Evolutionary conservation across 2,888 invertebrate species (phyloP), one percentile per base, ranked within the genome.

Genomic region (Volucella inflata): DNA sequence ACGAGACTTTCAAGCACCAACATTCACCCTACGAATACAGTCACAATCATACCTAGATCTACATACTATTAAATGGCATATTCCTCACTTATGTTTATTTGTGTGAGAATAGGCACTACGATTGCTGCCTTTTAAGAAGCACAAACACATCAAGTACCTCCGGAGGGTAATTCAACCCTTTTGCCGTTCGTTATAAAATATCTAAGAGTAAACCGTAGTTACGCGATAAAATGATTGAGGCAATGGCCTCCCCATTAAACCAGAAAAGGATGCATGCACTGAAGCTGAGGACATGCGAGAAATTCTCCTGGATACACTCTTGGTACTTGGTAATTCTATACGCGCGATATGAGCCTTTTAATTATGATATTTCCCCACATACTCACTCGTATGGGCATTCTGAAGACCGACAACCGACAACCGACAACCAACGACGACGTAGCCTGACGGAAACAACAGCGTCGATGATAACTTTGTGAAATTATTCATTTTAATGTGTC

Each of bases 111-210:
- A 74, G 68, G 68, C 44, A 14, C 48, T n/a, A 60, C 77, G 30
- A 30, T 50, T 44, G 67, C 62, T 79, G 79, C 60, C 70, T 79
- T 79, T 75, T 70, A 84, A 75, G 84, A 84, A 84, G 79, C 70
- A 60, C 74, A 79, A 84, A 84, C 84, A 84, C 67, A 83, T 77
- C 68, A 83, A 78, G 78, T 74, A 84, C 65, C 75, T 70, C 84
- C 65, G 38, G 79, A 78, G 79, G 79, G 79, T 79, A 84, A 84
- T 84, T 84, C 70, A 79, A 84, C 84, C 79, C 84, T 75, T 84
- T 79, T 79, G 74, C 70, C 14, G 57, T 16, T 36, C 38, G 59
- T 79, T 71, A 60, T 70, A 64, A 76, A 70, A 71, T 70, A 71
- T 30, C 30, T 6, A 30, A 4, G 6, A 30, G 30, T 30, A 30